These are phyloP conservation scores for Agrilus mali DNA, from an alignment of 2,888 invertebrate genomes.

Conservation along the genomic window DNA sequence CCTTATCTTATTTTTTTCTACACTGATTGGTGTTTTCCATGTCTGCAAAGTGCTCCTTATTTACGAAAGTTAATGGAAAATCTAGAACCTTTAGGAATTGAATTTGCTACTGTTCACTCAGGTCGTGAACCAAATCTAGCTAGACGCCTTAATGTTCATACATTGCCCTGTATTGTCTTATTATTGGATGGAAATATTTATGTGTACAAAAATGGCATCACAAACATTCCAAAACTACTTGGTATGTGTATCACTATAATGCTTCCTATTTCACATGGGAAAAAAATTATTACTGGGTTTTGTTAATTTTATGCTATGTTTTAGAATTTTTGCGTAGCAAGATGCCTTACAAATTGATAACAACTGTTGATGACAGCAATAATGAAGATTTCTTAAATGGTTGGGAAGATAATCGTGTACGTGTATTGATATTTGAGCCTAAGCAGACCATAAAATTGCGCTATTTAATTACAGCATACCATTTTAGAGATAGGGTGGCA, in stretches of 20 bases:
- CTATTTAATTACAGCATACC: constrained; percentile 79
- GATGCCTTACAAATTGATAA: constrained; percentile 71
- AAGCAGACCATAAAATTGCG: constrained; percentile 63
- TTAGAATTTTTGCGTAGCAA: constrained; percentile 77
- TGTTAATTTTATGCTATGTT: constrained; percentile 12
- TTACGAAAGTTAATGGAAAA: constrained; percentile 79
- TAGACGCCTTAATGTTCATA: constrained; percentile 65
- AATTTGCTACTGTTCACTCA: constrained; percentile 73
- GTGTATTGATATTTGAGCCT: constrained; percentile 79
- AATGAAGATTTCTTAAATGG: constrained; percentile 70
- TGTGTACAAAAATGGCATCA: constrained; percentile 70
- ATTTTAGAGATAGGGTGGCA: constrained; percentile 71
- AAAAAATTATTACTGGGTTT: neutral
- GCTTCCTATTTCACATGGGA: neutral
- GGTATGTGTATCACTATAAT: constrained; percentile 38
- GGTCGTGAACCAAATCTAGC: constrained; percentile 68
- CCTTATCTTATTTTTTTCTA: constrained; percentile 85
- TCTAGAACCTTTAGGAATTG: constrained; percentile 71
- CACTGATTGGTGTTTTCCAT: constrained; percentile 90
- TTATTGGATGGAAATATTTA: constrained; percentile 74
- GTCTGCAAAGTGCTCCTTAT: constrained; percentile 74
- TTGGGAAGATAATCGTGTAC: constrained; percentile 85
- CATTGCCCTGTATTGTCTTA: constrained; percentile 70
- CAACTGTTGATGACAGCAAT: constrained; percentile 56
- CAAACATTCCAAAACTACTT: constrained; percentile 67